These are phyloP conservation scores for Drosophila watanabei DNA, from an alignment of 1,140 invertebrate genomes.

Conservation along the genomic window DNA sequence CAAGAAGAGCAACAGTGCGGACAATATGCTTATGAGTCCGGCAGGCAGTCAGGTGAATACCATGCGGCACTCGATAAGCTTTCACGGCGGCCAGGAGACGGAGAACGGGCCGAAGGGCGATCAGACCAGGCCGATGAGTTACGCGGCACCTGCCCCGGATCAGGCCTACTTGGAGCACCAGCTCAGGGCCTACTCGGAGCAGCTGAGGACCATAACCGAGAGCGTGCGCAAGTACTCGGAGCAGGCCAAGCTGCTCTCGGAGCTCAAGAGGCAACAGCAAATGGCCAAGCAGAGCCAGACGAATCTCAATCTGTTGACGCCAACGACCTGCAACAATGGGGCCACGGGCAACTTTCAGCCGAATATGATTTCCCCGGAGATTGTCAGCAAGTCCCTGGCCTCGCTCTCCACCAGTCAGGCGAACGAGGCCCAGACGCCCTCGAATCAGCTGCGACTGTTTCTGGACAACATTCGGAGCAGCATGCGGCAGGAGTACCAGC, in stretches of 20 bases:
- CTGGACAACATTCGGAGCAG: constrained; percentile 84
- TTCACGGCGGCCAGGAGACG: constrained; percentile 63
- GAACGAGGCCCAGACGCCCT: constrained; percentile 76
- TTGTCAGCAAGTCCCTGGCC: constrained; percentile 80
- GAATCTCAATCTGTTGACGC: constrained; percentile 66
- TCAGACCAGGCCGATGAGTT: constrained; percentile 71
- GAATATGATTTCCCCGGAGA: constrained; percentile 83
- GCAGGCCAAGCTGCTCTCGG: constrained; percentile 81
- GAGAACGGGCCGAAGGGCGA: constrained; percentile 36
- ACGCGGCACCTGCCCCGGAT: constrained; percentile 76
- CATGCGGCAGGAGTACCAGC: constrained; percentile 82
- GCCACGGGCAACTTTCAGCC: constrained; percentile 60
- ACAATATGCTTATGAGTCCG: constrained; percentile 57
- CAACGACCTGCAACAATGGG: constrained; percentile 35
- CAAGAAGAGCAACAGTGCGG: constrained; percentile 70
- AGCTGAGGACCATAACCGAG: constrained; percentile 82
- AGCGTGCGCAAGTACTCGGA: constrained; percentile 85
- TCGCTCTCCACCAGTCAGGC: constrained; percentile 59
- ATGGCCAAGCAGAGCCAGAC: constrained; percentile 72
- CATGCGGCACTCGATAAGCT: constrained; percentile 82
- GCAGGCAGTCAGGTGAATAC: constrained; percentile 34
- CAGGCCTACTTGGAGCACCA: constrained; percentile 84
- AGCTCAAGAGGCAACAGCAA: constrained; percentile 82
- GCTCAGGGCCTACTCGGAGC: constrained; percentile 82
- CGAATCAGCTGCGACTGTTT: constrained; percentile 78